A percentile compares a stretch with the other conserved stretches of the same genome.
Evolutionary conservation across 2,797 vertebrate species (phyloP).

Genomic region (Tokudaia muenninki): DNA sequence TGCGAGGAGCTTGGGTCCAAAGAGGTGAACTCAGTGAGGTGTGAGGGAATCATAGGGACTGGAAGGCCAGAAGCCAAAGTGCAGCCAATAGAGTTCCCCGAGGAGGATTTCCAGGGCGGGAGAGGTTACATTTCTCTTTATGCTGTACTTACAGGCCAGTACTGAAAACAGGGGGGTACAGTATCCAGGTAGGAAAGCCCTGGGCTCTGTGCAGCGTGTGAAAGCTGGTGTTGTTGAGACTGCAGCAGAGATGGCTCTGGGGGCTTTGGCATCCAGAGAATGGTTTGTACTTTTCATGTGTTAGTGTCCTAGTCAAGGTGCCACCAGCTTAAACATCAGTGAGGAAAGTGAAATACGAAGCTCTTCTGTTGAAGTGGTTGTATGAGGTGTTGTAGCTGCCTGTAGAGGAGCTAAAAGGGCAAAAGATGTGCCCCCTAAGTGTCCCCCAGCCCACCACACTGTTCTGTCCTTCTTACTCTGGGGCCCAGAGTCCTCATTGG

Average conservation of each 20-base stretch:
- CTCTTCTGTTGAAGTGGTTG: not conserved
- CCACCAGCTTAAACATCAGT: not conserved
- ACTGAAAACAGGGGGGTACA: not conserved
- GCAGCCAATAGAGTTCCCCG: accelerated
- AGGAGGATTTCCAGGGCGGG: not conserved
- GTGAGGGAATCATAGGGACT: not conserved
- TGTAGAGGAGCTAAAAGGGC: not conserved
- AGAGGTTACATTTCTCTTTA: not conserved
- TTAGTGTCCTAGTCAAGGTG: not conserved
- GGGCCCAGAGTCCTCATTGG: not conserved
- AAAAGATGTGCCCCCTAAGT: too few species aligned
- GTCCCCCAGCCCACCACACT: too few species aligned
- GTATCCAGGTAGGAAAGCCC: not conserved
- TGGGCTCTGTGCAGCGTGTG: not conserved
- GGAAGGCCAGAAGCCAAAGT: not conserved
- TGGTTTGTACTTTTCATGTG: not conserved
- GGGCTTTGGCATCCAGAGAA: not conserved
- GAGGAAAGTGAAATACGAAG: not conserved
- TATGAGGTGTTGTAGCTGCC: not conserved
- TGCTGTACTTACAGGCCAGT: not conserved
- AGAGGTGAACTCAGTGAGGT: too few species aligned
- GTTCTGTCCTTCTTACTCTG: not conserved
- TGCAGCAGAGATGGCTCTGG: not conserved
- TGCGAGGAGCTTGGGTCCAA: not conserved
- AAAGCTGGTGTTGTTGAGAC: not conserved